phyloP scores from a whole-genome alignment of 2,797 vertebrate genomes.

The Notolabrus celidotus region DNA sequence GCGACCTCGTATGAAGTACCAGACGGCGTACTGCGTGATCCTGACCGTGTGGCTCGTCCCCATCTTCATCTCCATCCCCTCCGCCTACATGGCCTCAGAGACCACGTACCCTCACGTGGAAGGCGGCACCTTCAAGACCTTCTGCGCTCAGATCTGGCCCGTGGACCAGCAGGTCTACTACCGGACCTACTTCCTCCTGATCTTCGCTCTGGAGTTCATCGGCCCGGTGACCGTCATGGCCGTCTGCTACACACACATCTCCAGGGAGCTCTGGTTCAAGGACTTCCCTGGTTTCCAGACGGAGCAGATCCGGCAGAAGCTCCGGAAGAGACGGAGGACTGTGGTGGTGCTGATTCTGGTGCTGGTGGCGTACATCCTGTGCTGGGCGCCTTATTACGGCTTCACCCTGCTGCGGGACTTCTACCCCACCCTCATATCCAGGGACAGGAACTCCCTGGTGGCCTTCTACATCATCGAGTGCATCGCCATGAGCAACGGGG shows the following conservation, averaged over 20 bases:
- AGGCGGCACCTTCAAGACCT: conserved; percentile 87
- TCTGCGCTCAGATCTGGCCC: conserved; percentile 96
- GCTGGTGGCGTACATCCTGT: conserved; percentile 91
- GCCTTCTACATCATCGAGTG: conserved; percentile 95
- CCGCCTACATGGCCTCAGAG: conserved; percentile 93
- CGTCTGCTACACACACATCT: conserved; percentile 91
- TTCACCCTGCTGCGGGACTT: conserved; percentile 93
- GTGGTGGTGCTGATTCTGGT: conserved; percentile 92
- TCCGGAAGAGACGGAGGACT: conserved; percentile 88
- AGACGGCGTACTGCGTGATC: conserved; percentile 89
- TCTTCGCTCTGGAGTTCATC: conserved; percentile 92
- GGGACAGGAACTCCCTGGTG: conserved; percentile 92
- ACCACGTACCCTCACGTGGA: conserved; percentile 82
- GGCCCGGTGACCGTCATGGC: conserved; percentile 90
- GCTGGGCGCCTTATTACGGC: conserved; percentile 94
- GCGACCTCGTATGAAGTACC: conserved; percentile 93
- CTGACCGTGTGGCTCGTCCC: conserved; percentile 91
- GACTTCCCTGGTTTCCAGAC: conserved; percentile 93
- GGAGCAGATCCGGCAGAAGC: conserved; percentile 89
- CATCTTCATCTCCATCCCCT: conserved; percentile 91
- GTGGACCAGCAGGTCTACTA: conserved; percentile 92
- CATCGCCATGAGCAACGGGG: conserved; percentile 96
- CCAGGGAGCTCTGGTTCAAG: conserved; percentile 95
- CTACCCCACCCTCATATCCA: conserved; percentile 90
- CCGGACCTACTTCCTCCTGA: conserved; percentile 94